Evolutionary conservation across 2,797 vertebrate species (phyloP), one percentile per base, ranked within the genome.

Genomic region (Zenarchopterus dispar): DNA sequence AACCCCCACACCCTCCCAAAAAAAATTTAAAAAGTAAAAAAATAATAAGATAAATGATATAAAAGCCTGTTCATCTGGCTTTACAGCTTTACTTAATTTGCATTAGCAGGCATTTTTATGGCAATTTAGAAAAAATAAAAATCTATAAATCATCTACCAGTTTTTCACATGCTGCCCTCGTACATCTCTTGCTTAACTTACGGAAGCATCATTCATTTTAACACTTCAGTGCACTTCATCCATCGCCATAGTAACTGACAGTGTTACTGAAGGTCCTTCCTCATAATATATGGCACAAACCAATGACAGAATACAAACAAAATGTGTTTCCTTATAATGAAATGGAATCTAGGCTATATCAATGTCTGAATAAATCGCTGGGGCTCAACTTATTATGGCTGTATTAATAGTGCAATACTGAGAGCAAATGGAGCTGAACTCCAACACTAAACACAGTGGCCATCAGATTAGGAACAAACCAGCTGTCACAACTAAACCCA

Each of bases 261-360:
- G 22, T 16, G 59, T 65, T 66, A 56, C 57, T 42, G 8, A 59
- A 50, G 17, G 36, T 22, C 50, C 55, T 68, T 75, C 72, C 41
- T 75, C 43, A 56, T 24, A 21, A 75, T 58, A 72, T 61, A 28
- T 23, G 31, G 45, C 36, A 58, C 28, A 59, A 75, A 57, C 43
- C 2, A 1, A 65, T 68, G 66, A 77, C 42, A 70, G 70, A 73
- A 62, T 70, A 81, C 57, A 53, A 54, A 41, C 41, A 55, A 70
- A 78, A 82, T 48, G 62, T 8, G 23, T 74, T 62, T 22, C 65
- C 41, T 54, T 62, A 47, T 71, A 78, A 84, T 79, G 63, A 77
- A 81, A 69, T 53, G 62, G 50, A 79, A 77, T 75, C 67, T 60
- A 58, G 64, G 61, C 59, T 23, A 69, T 65, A 59, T 54, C 2